Base-by-base conservation (phyloP, 1,140 invertebrate genomes). In the Antheraea pernyi region DNA sequence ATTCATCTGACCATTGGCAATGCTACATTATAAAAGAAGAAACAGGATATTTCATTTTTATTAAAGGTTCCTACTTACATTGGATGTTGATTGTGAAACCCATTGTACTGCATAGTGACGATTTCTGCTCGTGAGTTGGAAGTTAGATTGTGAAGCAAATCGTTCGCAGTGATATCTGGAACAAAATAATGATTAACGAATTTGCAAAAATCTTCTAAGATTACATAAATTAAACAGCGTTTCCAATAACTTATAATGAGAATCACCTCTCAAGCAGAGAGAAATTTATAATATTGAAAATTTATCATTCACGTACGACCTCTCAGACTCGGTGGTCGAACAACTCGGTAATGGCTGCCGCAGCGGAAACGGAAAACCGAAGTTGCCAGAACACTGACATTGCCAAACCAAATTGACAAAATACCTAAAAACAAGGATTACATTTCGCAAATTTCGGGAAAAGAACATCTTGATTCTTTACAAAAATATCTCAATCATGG, bases 291-390 rank as follows among this genome's bases (percentile, higher is more conserved):
- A 73, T 81, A 5, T 81, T 83, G 73, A 75, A 75, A 76, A 71
- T 84, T 87, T 80, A 77, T 86, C 90, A 93, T 91, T 87, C 84
- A 90, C 88, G 75, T 69, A 72, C 73, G 78, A 83, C 81, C 83
- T 80, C 83, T 84, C 91, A 90, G 88, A 92, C 92, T 92, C 92
- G 91, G 92, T 87, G 93, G 93, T 93, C 91, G 93, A 94, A 94
- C 93, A 94, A 94, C 92, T 93, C 92, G 89, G 91, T 93, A 93
- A 93, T 93, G 91, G 85, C 81, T 39, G 78, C 67, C 77, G 18
- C 19, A 11, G 59, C 59, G 48, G 65, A 59, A 67, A 37, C 48
- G 62, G 30, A 64, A 16, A 64, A 42, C 22, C 61, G 37, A 9
- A 6, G 46, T 53, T n/a, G 11, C 46, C 46, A 16, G 46, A 53